These are phyloP conservation scores for Glomeris maerens DNA, from an alignment of 1,140 invertebrate genomes.

Conservation along the genomic window DNA sequence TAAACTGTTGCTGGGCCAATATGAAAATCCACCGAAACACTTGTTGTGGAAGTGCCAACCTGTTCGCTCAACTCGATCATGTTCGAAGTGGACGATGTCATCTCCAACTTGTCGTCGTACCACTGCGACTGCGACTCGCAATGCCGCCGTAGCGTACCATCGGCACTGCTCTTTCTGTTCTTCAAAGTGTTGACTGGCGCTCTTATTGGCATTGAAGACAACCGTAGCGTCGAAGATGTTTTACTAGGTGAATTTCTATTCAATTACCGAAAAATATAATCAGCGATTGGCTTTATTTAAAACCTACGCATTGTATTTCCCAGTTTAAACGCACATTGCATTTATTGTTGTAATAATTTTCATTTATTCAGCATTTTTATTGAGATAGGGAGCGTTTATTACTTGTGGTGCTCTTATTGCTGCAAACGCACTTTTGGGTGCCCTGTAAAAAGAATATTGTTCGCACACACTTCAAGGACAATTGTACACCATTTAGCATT, in stretches of 20 bases:
- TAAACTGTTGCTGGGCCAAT: background rate
- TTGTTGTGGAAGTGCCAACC: slow-evolving; percentile 3
- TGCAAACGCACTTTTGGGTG: too few relatives aligned
- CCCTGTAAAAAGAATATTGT: too few relatives aligned
- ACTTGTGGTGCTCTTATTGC: too few relatives aligned
- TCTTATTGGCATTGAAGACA: background rate
- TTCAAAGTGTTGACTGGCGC: background rate
- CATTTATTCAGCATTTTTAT: too few relatives aligned
- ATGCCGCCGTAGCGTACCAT: background rate
- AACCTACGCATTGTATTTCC: background rate
- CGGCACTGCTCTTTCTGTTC: background rate
- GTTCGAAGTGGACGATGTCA: slow-evolving; percentile 5
- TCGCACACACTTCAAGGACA: too few relatives aligned
- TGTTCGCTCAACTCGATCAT: slow-evolving; percentile 18
- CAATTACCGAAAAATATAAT: background rate
- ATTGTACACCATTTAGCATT: too few relatives aligned
- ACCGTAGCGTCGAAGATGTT: background rate
- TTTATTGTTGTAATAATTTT: background rate
- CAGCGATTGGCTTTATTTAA: background rate
- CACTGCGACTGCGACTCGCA: slow-evolving; percentile 18
- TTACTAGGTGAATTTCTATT: background rate
- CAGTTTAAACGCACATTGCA: background rate
- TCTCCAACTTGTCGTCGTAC: slow-evolving; percentile 15
- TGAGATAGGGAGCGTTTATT: too few relatives aligned
- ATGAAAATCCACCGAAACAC: background rate